A percentile compares a stretch with the other conserved stretches of the same genome.
Evolutionary conservation across 2,797 vertebrate species (phyloP).

Genomic region (Brachymystax lenok): DNA sequence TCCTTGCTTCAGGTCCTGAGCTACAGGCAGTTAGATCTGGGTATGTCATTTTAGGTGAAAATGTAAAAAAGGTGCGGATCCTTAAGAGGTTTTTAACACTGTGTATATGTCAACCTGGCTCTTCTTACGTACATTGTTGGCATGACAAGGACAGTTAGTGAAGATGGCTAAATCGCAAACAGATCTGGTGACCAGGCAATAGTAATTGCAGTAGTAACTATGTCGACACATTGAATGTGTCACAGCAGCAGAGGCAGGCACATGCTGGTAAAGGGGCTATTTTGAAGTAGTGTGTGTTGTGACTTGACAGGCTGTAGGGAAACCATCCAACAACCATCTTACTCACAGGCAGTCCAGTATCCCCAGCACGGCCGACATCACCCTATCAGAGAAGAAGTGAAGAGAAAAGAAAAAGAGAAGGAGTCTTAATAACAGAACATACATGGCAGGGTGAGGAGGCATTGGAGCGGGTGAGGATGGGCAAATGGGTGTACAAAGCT

Average conservation of each 20-base stretch:
- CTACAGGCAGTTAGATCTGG: no score
- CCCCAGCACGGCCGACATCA: conserved; percentile 34
- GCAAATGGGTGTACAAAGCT: background rate
- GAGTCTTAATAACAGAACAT: conserved; percentile 22
- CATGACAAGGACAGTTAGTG: background rate
- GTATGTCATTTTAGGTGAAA: no score
- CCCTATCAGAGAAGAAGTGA: conserved; percentile 56
- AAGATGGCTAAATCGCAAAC: background rate
- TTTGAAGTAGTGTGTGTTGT: background rate
- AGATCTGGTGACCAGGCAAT: no score
- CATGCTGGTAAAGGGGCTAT: background rate
- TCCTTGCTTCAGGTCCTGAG: no score
- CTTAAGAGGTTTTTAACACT: no score
- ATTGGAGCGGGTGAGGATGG: background rate
- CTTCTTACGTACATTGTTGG: no score
- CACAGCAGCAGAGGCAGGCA: background rate
- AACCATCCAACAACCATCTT: background rate
- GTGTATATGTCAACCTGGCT: no score
- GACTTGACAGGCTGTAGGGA: background rate
- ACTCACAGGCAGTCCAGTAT: conserved; percentile 63
- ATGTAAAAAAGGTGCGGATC: no score
- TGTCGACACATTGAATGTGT: background rate
- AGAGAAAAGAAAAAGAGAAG: background rate
- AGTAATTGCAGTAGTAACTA: background rate
- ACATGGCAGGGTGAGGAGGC: conserved; percentile 35